A percentile compares a stretch with the other conserved stretches of the same genome.
Evolutionary conservation across 2,797 vertebrate species (phyloP).

Genomic region (Myotis pilosus): DNA sequence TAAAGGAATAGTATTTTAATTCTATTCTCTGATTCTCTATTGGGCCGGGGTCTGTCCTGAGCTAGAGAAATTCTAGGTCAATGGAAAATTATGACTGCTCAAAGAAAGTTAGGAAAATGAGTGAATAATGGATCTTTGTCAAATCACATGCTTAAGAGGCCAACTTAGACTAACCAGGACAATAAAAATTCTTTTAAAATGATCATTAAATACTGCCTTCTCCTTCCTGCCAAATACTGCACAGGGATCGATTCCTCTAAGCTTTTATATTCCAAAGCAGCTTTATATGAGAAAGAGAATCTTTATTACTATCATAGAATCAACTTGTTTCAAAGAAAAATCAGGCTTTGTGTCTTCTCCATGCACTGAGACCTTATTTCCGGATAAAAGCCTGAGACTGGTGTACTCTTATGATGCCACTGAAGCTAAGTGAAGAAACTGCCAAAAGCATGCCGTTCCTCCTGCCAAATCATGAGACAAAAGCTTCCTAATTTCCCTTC

Average conservation of each 20-base stretch:
- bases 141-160: conserved; percentile 68
- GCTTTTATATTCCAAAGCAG: conserved; percentile 61
- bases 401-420: conserved; percentile 9
- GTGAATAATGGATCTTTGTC: conserved; percentile 69
- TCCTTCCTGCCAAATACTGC: conserved; percentile 54
- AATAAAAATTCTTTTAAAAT: conserved; percentile 3
- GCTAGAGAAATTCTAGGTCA: conserved; percentile 71
- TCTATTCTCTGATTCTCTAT: conserved; percentile 56
- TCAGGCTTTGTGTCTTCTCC: conserved; percentile 30
- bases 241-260: conserved; percentile 32
- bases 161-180: conserved; percentile 67
- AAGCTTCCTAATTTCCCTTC: conserved; percentile 50
- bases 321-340: conserved; percentile 50
- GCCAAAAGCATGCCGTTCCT: conserved; percentile 27
- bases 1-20: conserved; percentile 61
- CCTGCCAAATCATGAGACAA: neutral
- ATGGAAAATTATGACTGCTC: conserved; percentile 77
- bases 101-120: conserved; percentile 75
- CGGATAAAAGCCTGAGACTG: conserved; percentile 57
- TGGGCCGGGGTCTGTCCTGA: conserved; percentile 54
- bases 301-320: conserved; percentile 54
- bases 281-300: conserved; percentile 66
- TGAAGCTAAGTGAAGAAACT: conserved; percentile 57
- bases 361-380: conserved; percentile 59
- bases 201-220: neutral